A percentile compares a stretch with the other conserved stretches of the same genome.
Evolutionary conservation across 2,888 invertebrate genomes (phyloP).

Genomic region (Drosophila greeni): DNA sequence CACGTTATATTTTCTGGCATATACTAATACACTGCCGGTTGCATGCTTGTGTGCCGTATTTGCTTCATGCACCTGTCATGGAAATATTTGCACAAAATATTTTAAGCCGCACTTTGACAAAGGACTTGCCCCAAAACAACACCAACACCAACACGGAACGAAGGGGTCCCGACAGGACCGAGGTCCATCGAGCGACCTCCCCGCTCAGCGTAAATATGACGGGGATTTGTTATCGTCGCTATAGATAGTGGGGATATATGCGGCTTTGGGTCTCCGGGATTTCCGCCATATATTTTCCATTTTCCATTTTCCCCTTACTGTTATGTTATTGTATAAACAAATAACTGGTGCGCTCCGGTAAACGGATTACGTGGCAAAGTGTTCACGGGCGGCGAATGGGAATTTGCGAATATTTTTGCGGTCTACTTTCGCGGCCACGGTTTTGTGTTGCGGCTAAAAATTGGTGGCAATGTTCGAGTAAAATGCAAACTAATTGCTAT

Average conservation of each 20-base stretch:
- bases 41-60: constrained; percentile 14
- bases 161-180: constrained; percentile 17
- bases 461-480: constrained; percentile 12
- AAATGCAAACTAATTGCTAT: constrained; percentile 36
- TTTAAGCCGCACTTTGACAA: constrained; percentile 68
- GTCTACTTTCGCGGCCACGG: constrained; percentile 13
- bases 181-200: background rate
- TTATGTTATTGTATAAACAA: constrained; percentile 51
- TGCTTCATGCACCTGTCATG: constrained; percentile 60
- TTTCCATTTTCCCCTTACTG: constrained; percentile 8
- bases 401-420: constrained; percentile 21
- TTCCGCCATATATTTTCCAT: constrained; percentile 27
- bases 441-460: constrained; percentile 2
- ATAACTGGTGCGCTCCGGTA: constrained; percentile 45
- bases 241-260: constrained; percentile 14
- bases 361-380: constrained; percentile 56
- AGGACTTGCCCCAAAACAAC: constrained; percentile 46
- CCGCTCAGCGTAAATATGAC: constrained; percentile 22
- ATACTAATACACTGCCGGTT: constrained; percentile 46
- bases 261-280: constrained; percentile 23
- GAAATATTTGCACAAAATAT: constrained; percentile 69
- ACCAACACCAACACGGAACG: too few species aligned
- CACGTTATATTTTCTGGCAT: constrained; percentile 33
- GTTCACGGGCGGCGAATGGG: constrained; percentile 11
- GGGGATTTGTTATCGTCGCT: constrained; percentile 28